These are phyloP conservation scores for Aleiodes leptofemur DNA, from an alignment of 2,888 invertebrate species.

Conservation along the genomic window DNA sequence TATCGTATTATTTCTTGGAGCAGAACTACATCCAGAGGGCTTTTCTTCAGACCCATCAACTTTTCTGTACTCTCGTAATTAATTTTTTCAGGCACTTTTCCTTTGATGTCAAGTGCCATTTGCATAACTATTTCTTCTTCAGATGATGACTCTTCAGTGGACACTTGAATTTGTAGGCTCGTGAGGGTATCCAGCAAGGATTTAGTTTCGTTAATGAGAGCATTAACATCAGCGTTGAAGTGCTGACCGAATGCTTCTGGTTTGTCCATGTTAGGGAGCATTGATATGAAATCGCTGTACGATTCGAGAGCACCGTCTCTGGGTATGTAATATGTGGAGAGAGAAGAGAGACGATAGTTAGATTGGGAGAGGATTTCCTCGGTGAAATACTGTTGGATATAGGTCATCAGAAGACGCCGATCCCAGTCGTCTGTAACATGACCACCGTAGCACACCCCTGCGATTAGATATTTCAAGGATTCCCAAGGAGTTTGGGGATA, in stretches of 20 bases:
- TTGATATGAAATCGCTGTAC: conserved; percentile 85
- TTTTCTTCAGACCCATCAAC: conserved; percentile 83
- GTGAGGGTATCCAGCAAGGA: conserved; percentile 86
- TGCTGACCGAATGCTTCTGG: conserved; percentile 95
- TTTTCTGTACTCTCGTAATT: conserved; percentile 87
- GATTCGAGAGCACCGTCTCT: conserved; percentile 87
- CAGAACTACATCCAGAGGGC: conserved; percentile 89
- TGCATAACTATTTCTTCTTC: conserved; percentile 84
- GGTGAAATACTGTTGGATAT: conserved; percentile 89
- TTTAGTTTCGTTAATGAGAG: conserved; percentile 87
- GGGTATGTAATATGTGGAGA: conserved; percentile 89
- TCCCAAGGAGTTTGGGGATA: conserved; percentile 92
- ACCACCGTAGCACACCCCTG: conserved; percentile 93
- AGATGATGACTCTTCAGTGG: conserved; percentile 77
- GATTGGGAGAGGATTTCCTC: conserved; percentile 82
- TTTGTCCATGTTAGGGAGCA: conserved; percentile 86
- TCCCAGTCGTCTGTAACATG: conserved; percentile 88
- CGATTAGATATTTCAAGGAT: conserved; percentile 90
- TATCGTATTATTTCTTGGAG: conserved; percentile 87
- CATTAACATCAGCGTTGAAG: conserved; percentile 92
- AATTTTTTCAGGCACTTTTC: conserved; percentile 83
- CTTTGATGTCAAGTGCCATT: conserved; percentile 83
- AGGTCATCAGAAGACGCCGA: conserved; percentile 85
- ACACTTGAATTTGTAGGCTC: conserved; percentile 83
- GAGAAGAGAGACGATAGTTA: conserved; percentile 84